phyloP scores from a whole-genome alignment of 1,140 invertebrate genomes.

The Eriocheir sinensis region DNA sequence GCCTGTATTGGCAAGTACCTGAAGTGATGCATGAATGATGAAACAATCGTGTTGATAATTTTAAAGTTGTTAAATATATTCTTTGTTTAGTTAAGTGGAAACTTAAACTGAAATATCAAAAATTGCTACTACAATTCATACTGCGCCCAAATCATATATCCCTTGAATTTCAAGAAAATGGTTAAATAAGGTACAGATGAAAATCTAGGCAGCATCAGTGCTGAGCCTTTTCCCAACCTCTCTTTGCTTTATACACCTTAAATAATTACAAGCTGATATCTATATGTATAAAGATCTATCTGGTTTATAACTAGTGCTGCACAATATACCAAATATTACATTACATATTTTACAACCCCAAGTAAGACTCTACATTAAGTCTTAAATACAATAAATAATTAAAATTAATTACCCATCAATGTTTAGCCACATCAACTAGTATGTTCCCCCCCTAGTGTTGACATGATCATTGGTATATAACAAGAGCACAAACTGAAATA shows the following conservation, averaged over 20 bases:
- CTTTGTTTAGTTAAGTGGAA: too few relatives aligned
- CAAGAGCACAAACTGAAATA: constrained; percentile 15
- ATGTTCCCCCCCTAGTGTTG: background rate
- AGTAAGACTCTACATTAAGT: background rate
- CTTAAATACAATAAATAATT: constrained; percentile 10
- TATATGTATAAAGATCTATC: background rate
- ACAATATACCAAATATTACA: background rate
- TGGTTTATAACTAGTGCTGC: background rate
- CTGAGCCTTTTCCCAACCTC: background rate
- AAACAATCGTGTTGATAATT: too few relatives aligned
- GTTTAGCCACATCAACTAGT: background rate
- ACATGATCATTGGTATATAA: constrained; percentile 26
- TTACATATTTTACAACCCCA: constrained; percentile 6
- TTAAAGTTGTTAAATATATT: too few relatives aligned
- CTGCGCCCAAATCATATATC: too few relatives aligned
- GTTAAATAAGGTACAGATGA: too few relatives aligned
- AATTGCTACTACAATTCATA: too few relatives aligned
- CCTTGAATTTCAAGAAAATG: too few relatives aligned
- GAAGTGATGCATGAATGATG: too few relatives aligned
- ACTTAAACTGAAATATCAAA: too few relatives aligned
- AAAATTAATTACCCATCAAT: background rate
- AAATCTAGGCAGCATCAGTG: background rate
- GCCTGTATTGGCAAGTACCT: too few relatives aligned
- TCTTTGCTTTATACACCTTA: background rate
- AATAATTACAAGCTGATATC: background rate